phyloP scores from a whole-genome alignment of 1,140 invertebrate genomes.

The Bombus confusus region DNA sequence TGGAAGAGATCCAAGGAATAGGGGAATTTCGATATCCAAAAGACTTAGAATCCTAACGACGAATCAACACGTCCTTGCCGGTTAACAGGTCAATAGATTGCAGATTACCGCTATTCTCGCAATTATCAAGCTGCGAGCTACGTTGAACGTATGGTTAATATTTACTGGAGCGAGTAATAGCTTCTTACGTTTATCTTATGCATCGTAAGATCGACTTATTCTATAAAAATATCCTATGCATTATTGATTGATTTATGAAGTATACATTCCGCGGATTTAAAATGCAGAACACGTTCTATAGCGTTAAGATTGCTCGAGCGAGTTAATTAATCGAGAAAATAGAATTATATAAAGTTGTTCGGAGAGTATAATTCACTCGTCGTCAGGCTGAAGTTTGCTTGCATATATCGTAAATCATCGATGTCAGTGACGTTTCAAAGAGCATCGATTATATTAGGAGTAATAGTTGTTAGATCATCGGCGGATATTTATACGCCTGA shows the following conservation, averaged over 20 bases:
- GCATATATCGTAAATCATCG: neutral
- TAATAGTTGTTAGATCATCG: neutral
- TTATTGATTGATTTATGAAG: neutral
- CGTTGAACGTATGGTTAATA: neutral
- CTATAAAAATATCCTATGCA: neutral
- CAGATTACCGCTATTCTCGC: neutral
- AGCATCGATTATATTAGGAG: neutral
- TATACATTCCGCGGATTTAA: neutral
- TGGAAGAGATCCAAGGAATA: neutral
- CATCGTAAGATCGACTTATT: neutral
- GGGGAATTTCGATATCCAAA: neutral
- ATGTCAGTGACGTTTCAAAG: neutral
- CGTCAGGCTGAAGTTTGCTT: neutral
- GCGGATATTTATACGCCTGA: neutral
- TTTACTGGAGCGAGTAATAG: neutral
- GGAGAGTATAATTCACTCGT: neutral
- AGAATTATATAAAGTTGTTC: neutral
- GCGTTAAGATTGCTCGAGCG: neutral
- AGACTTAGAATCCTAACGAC: neutral
- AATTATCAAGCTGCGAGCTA: neutral
- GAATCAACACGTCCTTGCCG: neutral
- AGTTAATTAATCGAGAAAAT: neutral
- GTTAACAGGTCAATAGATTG: neutral
- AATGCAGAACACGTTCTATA: neutral
- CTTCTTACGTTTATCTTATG: neutral